phyloP scores from a whole-genome alignment of 2,888 invertebrate species.

The Andrena haemorrhoa region DNA sequence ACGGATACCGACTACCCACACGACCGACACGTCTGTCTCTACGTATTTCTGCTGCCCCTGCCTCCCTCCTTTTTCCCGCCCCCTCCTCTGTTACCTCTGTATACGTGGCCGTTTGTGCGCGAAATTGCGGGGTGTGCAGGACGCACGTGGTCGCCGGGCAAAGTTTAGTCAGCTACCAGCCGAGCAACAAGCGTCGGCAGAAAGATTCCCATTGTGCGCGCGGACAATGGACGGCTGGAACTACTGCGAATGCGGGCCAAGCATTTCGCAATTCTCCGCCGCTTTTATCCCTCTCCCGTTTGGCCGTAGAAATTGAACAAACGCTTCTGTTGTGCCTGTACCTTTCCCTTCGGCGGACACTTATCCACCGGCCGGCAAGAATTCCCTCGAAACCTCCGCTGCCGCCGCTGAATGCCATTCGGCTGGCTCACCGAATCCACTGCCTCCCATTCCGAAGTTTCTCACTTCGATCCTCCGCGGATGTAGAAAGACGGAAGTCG shows the following conservation, averaged over 20 bases:
- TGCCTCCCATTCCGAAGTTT: background rate
- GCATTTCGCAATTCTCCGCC: constrained; percentile 67
- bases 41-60: constrained; percentile 41
- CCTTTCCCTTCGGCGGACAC: constrained; percentile 35
- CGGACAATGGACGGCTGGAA: constrained; percentile 73
- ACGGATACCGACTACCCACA: constrained; percentile 53
- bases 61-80: background rate
- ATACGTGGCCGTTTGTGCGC: constrained; percentile 60
- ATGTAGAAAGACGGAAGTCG: too few relatives aligned
- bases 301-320: constrained; percentile 58
- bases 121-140: constrained; percentile 64
- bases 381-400: constrained; percentile 10
- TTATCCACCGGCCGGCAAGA: constrained; percentile 19
- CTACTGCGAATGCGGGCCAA: constrained; percentile 68
- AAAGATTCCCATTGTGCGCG: constrained; percentile 75
- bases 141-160: constrained; percentile 69
- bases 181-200: constrained; percentile 74
- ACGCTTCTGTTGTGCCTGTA: constrained; percentile 44
- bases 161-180: constrained; percentile 70
- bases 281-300: constrained; percentile 58
- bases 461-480: too few relatives aligned
- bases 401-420: background rate
- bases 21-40: constrained; percentile 46
- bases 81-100: background rate
- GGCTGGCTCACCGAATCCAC: background rate